Evolutionary conservation across 2,797 vertebrate species (phyloP).

Genomic region (Cyclopterus lumpus): DNA sequence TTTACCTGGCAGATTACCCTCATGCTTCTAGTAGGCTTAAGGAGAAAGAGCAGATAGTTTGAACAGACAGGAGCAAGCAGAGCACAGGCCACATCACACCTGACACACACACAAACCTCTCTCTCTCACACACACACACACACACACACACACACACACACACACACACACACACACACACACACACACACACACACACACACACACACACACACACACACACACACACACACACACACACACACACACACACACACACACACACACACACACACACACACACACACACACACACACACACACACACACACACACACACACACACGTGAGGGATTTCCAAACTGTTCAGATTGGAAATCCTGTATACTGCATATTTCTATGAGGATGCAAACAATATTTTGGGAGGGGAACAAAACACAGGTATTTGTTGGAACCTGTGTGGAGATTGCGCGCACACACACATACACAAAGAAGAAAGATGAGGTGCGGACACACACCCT

Average conservation of each 20-base stretch:
- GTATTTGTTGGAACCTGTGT: constrained; percentile 43
- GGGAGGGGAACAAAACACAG: constrained; percentile 49
- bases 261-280: constrained; percentile 29
- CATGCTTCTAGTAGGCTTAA: constrained; percentile 99
- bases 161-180: too few species aligned
- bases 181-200: too few species aligned
- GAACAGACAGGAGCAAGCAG: constrained; percentile 89
- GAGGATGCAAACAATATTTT: constrained; percentile 58
- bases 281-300: constrained; percentile 24
- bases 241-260: constrained; percentile 27
- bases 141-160: too few species aligned
- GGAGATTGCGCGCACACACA: constrained; percentile 40
- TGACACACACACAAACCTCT: constrained; percentile 39
- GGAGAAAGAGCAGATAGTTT: constrained; percentile 94
- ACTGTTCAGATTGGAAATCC: constrained; percentile 75
- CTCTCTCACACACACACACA: constrained; percentile 14
- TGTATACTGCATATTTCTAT: constrained; percentile 44
- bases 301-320: too few species aligned
- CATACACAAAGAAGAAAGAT: constrained; percentile 28
- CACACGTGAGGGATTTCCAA: constrained; percentile 77
- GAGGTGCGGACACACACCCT: constrained; percentile 22
- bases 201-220: too few species aligned
- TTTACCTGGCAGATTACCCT: constrained; percentile 99
- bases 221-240: constrained; percentile 19
- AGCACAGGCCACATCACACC: constrained; percentile 76